Percentiles rank a stretch among this genome's conserved stretches.
phyloP scores from a whole-genome alignment of 2,888 invertebrate species.

The Plemyria rubiginata region DNA sequence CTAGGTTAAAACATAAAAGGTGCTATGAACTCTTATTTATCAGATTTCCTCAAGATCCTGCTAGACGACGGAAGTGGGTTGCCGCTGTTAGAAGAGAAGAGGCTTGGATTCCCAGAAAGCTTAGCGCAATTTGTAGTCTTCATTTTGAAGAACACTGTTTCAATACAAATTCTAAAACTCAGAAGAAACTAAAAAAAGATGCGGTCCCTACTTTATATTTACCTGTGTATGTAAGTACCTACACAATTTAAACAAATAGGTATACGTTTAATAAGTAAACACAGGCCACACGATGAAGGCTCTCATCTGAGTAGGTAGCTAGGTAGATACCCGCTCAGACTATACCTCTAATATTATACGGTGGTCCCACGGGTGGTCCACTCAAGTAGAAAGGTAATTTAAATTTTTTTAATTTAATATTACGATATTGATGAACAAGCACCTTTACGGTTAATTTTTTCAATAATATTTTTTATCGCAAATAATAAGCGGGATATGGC shows the following conservation, averaged over 20 bases:
- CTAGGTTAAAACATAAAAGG: too few relatives aligned
- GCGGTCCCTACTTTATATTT: constrained; percentile 31
- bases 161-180: constrained; percentile 33
- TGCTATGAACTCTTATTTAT: not conserved
- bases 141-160: constrained; percentile 34
- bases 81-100: constrained; percentile 32
- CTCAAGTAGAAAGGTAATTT: too few relatives aligned
- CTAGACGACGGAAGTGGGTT: constrained; percentile 31
- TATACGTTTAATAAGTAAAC: not conserved
- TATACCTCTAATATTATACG: too few relatives aligned
- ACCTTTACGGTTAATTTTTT: too few relatives aligned
- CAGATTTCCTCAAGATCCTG: constrained; percentile 32
- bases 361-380: too few relatives aligned
- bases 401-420: too few relatives aligned
- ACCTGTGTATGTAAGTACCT: constrained; percentile 28
- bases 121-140: constrained; percentile 31
- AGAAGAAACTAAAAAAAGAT: constrained; percentile 32
- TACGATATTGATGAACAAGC: too few relatives aligned
- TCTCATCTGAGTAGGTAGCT: too few relatives aligned
- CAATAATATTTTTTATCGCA: too few relatives aligned
- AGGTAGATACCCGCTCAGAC: too few relatives aligned
- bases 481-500: too few relatives aligned
- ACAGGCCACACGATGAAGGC: too few relatives aligned
- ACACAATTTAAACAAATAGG: not conserved
- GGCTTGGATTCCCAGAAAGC: constrained; percentile 33